A percentile compares a stretch with the other conserved stretches of the same genome.
Conservation (phyloP, 2,113 vertebrate genomes). For the Brachyhypopomus occidentalis region DNA sequence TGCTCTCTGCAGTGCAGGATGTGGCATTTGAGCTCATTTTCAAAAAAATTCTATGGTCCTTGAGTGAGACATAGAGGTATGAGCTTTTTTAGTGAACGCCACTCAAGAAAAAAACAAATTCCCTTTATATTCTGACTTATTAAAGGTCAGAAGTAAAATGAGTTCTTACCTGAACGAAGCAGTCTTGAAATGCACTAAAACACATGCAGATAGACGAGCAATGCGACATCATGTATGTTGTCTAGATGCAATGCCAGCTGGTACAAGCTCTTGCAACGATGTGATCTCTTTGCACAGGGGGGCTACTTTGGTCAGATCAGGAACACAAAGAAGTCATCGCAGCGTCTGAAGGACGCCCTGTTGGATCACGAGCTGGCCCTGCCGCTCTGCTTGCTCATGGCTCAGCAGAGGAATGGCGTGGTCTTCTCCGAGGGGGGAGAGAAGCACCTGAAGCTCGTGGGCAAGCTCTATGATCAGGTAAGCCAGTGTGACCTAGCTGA, state of each 20-base stretch:
- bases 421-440: constrained; percentile 98
- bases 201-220: no score
- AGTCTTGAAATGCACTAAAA: no score
- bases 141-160: background rate
- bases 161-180: background rate
- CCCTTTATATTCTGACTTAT: background rate
- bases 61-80: background rate
- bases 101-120: background rate
- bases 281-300: constrained; percentile 73
- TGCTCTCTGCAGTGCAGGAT: background rate
- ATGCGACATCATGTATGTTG: background rate
- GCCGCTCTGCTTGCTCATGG: constrained; percentile 95
- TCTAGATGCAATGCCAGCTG: background rate
- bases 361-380: constrained; percentile 84
- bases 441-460: constrained; percentile 96
- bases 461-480: constrained; percentile 98
- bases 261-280: background rate
- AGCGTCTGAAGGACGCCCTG: constrained; percentile 92
- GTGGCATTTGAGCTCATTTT: background rate
- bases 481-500: background rate
- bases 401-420: constrained; percentile 92
- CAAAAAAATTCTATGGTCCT: background rate
- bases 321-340: constrained; percentile 98
- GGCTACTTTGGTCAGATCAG: constrained; percentile 98
- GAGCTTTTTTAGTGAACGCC: background rate